These are phyloP conservation scores for Polylopha cassiicola DNA, from an alignment of 2,888 invertebrate species.

Conservation along the genomic window DNA sequence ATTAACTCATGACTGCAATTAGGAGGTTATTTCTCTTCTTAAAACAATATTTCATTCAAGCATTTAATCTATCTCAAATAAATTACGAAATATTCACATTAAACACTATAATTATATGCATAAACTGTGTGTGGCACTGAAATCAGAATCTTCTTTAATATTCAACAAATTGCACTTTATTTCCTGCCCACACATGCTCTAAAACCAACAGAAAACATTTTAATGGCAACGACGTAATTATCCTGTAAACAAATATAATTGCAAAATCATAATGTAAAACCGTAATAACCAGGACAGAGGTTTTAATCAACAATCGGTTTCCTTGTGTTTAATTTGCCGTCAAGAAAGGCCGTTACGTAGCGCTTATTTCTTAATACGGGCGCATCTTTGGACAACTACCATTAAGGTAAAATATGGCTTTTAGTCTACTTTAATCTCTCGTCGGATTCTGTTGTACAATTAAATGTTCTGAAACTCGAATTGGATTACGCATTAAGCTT, in stretches of 20 bases:
- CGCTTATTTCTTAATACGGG: conserved; percentile 39
- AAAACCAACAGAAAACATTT: conserved; percentile 9
- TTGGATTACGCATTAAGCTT: conserved; percentile 53
- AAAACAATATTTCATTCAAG: too few species aligned
- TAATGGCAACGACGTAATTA: conserved; percentile 17
- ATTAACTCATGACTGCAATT: too few species aligned
- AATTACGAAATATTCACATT: too few species aligned
- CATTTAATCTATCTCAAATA: too few species aligned
- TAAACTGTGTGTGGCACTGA: too few species aligned
- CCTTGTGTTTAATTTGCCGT: conserved; percentile 33
- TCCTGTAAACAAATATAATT: conserved; percentile 25
- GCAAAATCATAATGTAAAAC: conserved; percentile 29
- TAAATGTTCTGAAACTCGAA: conserved; percentile 51
- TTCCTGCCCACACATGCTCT: conserved; percentile 1
- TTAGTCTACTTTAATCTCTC: conserved; percentile 46
- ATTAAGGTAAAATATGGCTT: conserved; percentile 52
- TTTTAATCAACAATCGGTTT: conserved; percentile 32
- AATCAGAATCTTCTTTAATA: conserved; percentile 9
- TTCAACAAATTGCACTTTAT: not conserved
- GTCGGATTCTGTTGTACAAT: conserved; percentile 39
- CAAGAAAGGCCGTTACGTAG: conserved; percentile 27
- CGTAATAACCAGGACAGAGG: conserved; percentile 28
- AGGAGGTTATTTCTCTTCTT: too few species aligned
- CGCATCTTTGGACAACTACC: conserved; percentile 36
- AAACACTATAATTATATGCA: too few species aligned